Percentiles rank a stretch among this genome's conserved stretches.
These are phyloP conservation scores for Erpetoichthys calabaricus DNA, from an alignment of 2,797 vertebrate genomes.

Conservation along the genomic window DNA sequence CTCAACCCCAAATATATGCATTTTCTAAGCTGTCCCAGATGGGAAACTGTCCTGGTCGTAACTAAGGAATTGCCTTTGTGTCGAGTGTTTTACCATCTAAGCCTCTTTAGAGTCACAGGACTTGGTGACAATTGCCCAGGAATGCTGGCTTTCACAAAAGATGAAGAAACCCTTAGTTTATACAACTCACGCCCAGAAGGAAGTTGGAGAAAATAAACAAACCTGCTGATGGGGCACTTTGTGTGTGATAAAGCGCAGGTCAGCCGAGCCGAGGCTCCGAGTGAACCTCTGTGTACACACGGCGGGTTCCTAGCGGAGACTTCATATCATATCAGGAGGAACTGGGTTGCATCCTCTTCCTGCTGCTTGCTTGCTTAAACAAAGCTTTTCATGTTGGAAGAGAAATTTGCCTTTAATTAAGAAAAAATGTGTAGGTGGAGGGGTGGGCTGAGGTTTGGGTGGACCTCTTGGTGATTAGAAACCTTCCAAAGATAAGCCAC, in stretches of 20 bases:
- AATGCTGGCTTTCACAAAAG: not conserved
- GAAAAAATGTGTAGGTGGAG: not conserved
- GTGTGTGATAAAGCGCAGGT: conserved; percentile 46
- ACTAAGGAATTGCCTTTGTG: too few relatives aligned
- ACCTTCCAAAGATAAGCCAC: too few relatives aligned
- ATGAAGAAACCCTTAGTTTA: conserved; percentile 1
- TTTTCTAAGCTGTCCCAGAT: too few relatives aligned
- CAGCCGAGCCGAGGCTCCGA: conserved; percentile 42
- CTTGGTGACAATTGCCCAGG: too few relatives aligned
- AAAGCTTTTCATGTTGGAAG: not conserved
- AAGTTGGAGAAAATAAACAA: conserved; percentile 52
- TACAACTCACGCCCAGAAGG: conserved; percentile 28
- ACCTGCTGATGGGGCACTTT: conserved; percentile 56
- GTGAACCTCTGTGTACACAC: conserved; percentile 48
- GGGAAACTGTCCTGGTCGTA: too few relatives aligned
- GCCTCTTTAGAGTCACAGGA: too few relatives aligned
- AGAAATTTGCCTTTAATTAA: not conserved
- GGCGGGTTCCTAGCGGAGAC: conserved; percentile 38
- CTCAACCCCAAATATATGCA: too few relatives aligned
- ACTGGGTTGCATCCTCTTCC: conserved; percentile 71
- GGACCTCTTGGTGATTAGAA: too few relatives aligned
- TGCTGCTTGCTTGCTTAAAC: conserved; percentile 33
- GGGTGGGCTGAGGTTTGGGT: too few relatives aligned
- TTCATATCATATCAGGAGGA: conserved; percentile 64
- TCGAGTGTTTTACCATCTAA: too few relatives aligned